These are phyloP conservation scores for Apamea monoglypha DNA, from an alignment of 2,888 invertebrate species.

Conservation along the genomic window DNA sequence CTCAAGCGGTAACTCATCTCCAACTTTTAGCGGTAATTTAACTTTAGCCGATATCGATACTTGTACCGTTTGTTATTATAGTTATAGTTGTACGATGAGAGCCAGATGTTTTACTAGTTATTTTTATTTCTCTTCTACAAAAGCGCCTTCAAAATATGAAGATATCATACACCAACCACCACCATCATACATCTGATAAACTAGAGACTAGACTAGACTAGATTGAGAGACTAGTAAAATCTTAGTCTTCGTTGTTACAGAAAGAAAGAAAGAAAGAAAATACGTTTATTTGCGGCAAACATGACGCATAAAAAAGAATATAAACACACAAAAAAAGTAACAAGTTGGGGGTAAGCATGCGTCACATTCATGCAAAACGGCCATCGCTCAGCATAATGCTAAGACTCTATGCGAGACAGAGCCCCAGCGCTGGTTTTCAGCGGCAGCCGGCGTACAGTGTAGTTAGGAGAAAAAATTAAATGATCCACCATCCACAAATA, in stretches of 20 bases:
- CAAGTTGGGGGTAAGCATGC: too few relatives aligned
- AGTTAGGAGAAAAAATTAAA: neutral
- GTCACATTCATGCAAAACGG: too few relatives aligned
- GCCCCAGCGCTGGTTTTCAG: too few relatives aligned
- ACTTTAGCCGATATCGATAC: slow-evolving; percentile 41
- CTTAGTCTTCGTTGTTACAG: neutral
- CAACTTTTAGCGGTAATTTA: slow-evolving; percentile 46
- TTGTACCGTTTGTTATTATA: neutral
- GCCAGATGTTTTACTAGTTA: neutral
- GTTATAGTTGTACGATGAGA: neutral
- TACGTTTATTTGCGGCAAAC: too few relatives aligned
- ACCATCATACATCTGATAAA: neutral
- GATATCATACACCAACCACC: too few relatives aligned
- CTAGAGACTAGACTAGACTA: too few relatives aligned
- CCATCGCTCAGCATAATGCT: too few relatives aligned
- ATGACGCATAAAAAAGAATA: too few relatives aligned
- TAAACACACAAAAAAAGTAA: too few relatives aligned
- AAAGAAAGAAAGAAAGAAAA: too few relatives aligned
- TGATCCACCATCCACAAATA: neutral
- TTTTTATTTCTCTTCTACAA: neutral
- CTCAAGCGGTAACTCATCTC: slow-evolving; percentile 38
- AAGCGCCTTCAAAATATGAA: neutral
- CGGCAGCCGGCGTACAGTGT: too few relatives aligned
- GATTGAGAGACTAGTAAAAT: neutral
- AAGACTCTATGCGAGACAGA: too few relatives aligned